Conservation (phyloP, 64 coral and sea anemone species). For the Actinia equina region DNA sequence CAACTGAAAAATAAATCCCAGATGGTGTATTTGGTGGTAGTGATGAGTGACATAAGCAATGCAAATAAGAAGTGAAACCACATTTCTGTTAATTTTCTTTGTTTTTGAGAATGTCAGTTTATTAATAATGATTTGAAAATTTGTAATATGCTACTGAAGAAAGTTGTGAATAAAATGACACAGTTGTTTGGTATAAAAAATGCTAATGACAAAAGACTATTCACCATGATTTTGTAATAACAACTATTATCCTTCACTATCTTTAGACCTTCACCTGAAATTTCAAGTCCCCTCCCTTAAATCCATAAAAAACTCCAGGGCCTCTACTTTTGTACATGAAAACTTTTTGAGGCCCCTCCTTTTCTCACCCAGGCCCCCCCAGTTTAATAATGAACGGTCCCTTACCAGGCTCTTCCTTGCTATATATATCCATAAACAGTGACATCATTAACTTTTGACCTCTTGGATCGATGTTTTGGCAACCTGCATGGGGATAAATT, state of each 20-base stretch:
- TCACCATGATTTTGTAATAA: not conserved
- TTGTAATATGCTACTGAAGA: not conserved
- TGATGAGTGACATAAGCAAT: not conserved
- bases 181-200: not conserved
- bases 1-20: not conserved
- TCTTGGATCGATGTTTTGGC: too few species aligned
- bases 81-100: not conserved
- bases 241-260: not conserved
- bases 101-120: not conserved
- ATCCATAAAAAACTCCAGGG: not conserved
- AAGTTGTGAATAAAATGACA: not conserved
- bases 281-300: too few species aligned
- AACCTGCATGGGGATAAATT: too few species aligned
- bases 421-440: too few species aligned
- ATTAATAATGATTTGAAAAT: not conserved
- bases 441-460: too few species aligned
- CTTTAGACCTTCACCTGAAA: not conserved
- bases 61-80: not conserved
- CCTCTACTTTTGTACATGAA: not conserved
- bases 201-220: not conserved
- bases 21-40: not conserved
- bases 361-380: not conserved
- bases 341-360: not conserved
- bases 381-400: not conserved
- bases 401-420: not conserved